phyloP scores from a whole-genome alignment of 1,140 invertebrate genomes.

The Notospermus geniculatus region DNA sequence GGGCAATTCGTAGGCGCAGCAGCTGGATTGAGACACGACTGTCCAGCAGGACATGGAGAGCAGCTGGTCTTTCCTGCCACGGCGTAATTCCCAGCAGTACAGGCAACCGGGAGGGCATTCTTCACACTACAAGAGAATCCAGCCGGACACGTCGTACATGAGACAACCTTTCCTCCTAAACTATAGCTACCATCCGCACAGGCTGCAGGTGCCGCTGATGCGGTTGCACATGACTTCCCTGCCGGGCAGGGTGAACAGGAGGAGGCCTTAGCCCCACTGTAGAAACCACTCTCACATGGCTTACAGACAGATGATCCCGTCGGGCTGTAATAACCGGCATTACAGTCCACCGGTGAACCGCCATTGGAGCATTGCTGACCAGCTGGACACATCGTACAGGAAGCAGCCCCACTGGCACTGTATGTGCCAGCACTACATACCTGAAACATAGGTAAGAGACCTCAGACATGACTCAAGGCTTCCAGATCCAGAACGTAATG shows the following conservation, averaged over 20 bases:
- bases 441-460: slow-evolving; percentile 24
- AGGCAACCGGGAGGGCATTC: slow-evolving; percentile 29
- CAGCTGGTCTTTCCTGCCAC: slow-evolving; percentile 30
- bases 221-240: slow-evolving; percentile 38
- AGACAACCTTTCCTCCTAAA: slow-evolving; percentile 31
- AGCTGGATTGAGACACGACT: slow-evolving; percentile 34
- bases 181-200: slow-evolving; percentile 46
- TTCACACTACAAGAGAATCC: slow-evolving; percentile 39
- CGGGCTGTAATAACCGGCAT: slow-evolving; percentile 31
- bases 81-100: slow-evolving; percentile 36
- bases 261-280: slow-evolving; percentile 32
- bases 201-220: slow-evolving; percentile 18
- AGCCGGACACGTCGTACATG: slow-evolving; percentile 42
- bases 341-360: slow-evolving; percentile 24
- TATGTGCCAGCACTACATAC: slow-evolving; percentile 24
- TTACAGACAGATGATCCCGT: slow-evolving; percentile 26
- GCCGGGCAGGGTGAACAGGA: slow-evolving; percentile 33
- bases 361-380: slow-evolving; percentile 28
- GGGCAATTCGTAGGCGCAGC: slow-evolving; percentile 33
- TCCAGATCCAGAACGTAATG: too few relatives aligned
- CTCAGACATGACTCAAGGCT: too few relatives aligned
- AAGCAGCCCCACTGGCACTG: background rate
- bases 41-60: slow-evolving; percentile 36
- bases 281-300: slow-evolving; percentile 39
- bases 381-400: slow-evolving; percentile 15